Percentiles rank a stretch among this genome's conserved stretches.
These are phyloP conservation scores for Vidua chalybeata DNA, from an alignment of 2,113 vertebrate genomes.

Conservation along the genomic window DNA sequence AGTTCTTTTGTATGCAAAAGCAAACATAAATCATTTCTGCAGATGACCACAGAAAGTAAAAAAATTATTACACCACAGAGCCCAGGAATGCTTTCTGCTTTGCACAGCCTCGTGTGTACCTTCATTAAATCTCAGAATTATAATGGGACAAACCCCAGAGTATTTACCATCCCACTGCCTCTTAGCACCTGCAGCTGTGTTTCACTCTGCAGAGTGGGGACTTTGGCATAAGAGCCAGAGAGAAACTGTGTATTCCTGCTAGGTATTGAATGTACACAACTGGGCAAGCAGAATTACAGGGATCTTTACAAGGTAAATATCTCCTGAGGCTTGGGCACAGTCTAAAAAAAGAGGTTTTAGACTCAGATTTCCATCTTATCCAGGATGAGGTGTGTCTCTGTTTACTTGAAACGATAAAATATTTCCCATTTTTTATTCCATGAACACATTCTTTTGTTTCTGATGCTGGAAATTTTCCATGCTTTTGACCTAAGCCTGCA, in stretches of 20 bases:
- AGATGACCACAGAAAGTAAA: background rate
- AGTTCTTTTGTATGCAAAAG: background rate
- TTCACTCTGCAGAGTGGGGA: background rate
- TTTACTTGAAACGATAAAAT: background rate
- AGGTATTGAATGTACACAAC: background rate
- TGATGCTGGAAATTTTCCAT: constrained; percentile 58
- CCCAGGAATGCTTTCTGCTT: background rate
- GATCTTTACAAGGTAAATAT: background rate
- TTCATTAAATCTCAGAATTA: background rate
- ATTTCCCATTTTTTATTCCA: constrained; percentile 36
- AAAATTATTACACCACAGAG: background rate
- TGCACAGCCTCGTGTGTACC: background rate
- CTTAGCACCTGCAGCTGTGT: background rate
- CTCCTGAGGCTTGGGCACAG: background rate
- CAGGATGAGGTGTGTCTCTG: constrained; percentile 32
- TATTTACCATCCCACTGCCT: background rate
- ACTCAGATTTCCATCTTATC: background rate
- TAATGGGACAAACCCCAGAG: background rate
- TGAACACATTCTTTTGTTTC: constrained; percentile 37
- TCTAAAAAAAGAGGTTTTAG: constrained; percentile 12
- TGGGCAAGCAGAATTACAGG: background rate
- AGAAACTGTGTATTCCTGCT: background rate
- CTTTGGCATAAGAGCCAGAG: background rate
- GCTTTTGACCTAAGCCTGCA: constrained; percentile 3
- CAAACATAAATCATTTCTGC: background rate